Evolutionary conservation across 2,888 invertebrate species (phyloP).

Genomic region (Neria commutata): DNA sequence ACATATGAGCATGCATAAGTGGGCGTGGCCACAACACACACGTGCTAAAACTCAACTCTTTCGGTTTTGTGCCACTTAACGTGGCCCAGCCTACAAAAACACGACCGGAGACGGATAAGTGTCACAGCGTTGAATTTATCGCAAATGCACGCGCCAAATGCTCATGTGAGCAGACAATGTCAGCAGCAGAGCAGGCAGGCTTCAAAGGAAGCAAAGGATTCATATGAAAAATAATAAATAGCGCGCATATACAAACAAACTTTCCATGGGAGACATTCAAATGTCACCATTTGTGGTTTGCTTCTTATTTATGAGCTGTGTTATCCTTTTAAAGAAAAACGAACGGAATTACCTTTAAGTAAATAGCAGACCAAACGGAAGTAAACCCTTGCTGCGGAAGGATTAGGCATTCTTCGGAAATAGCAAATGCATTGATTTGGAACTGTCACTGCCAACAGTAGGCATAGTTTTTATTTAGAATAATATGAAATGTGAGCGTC

Average conservation of each 20-base stretch:
- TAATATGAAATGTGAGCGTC: not conserved
- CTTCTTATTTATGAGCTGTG: not conserved
- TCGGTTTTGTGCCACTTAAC: slow-evolving; percentile 30
- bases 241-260: not conserved
- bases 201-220: not conserved
- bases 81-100: slow-evolving; percentile 16
- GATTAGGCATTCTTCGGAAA: not conserved
- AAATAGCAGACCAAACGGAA: slow-evolving; percentile 16
- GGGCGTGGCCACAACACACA: slow-evolving; percentile 16
- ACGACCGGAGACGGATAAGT: slow-evolving; percentile 13
- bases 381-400: slow-evolving; percentile 17
- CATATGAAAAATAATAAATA: not conserved
- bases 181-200: too few species aligned
- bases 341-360: not conserved
- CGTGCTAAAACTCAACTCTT: slow-evolving; percentile 28
- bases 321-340: not conserved
- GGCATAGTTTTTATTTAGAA: not conserved
- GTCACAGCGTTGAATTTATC: slow-evolving; percentile 31
- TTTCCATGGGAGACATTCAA: not conserved
- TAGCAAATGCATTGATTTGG: too few species aligned
- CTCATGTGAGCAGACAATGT: not conserved
- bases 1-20: too few species aligned
- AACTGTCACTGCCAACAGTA: not conserved
- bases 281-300: slow-evolving; percentile 9
- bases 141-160: slow-evolving; percentile 30